Evolutionary conservation across 2,797 vertebrate species (phyloP).

Genomic region (Danio albolineatus): DNA sequence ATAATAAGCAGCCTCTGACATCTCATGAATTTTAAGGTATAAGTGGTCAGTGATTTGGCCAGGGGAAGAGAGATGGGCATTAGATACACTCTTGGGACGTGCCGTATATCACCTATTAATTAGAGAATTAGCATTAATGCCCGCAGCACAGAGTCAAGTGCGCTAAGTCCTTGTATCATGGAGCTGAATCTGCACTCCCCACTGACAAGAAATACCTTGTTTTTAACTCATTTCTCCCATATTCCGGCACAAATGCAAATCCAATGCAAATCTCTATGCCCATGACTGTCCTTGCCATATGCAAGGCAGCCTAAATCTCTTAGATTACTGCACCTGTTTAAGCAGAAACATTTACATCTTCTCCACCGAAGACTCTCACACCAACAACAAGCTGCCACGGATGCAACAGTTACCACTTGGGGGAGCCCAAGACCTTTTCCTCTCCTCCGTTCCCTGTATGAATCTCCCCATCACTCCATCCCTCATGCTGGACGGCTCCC

Average conservation of each 20-base stretch:
- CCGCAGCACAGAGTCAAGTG: constrained; percentile 30
- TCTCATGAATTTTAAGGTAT: constrained; percentile 42
- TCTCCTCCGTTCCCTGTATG: constrained; percentile 17
- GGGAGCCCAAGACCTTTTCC: constrained; percentile 67
- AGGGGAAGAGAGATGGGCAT: constrained; percentile 30
- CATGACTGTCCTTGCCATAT: constrained; percentile 19
- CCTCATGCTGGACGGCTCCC: constrained; percentile 59
- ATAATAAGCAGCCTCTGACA: constrained; percentile 55
- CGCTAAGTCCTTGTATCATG: constrained; percentile 12
- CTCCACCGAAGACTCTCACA: not conserved
- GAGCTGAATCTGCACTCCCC: constrained; percentile 13
- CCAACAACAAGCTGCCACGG: constrained; percentile 1
- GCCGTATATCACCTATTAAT: constrained; percentile 46
- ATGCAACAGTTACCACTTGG: constrained; percentile 60
- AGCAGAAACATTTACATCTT: not conserved
- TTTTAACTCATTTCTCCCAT: not conserved
- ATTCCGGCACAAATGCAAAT: constrained; percentile 31
- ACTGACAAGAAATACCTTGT: not conserved
- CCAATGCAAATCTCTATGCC: not conserved
- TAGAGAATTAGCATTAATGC: constrained; percentile 30
- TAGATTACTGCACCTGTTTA: not conserved
- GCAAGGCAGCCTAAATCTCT: constrained; percentile 1
- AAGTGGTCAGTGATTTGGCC: constrained; percentile 36
- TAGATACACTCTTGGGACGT: constrained; percentile 30
- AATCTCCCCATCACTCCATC: constrained; percentile 56